phyloP scores from a whole-genome alignment of 2,113 vertebrate species.

The Heliornis fulica region DNA sequence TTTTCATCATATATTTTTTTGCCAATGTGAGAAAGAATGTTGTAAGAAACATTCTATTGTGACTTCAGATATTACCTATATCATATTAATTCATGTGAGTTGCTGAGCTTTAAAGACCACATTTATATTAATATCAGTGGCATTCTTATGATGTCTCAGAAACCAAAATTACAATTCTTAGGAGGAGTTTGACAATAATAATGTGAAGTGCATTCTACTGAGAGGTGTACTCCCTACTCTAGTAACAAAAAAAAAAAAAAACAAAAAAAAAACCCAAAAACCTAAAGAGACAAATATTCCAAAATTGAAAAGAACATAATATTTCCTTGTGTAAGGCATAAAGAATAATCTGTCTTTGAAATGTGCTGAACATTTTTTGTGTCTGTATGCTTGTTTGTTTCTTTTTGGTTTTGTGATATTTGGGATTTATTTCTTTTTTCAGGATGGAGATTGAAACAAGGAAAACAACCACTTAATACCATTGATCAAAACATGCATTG shows the following conservation, averaged over 20 bases:
- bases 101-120: neutral
- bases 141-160: neutral
- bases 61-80: neutral
- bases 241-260: neutral
- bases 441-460: neutral
- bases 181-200: neutral
- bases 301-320: neutral
- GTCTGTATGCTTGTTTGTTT: accelerated
- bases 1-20: neutral
- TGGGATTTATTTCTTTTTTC: neutral
- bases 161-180: neutral
- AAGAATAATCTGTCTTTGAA: neutral
- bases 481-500: neutral
- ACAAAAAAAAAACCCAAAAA: neutral
- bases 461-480: neutral
- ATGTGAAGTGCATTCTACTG: neutral
- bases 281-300: neutral
- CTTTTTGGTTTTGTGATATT: neutral
- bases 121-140: neutral
- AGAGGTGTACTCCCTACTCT: neutral
- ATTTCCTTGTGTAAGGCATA: neutral
- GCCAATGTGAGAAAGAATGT: neutral
- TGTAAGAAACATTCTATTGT: neutral
- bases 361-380: neutral
- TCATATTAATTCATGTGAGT: neutral